Conservation (phyloP, 2,797 vertebrate genomes). For the Sebastes itinus region DNA sequence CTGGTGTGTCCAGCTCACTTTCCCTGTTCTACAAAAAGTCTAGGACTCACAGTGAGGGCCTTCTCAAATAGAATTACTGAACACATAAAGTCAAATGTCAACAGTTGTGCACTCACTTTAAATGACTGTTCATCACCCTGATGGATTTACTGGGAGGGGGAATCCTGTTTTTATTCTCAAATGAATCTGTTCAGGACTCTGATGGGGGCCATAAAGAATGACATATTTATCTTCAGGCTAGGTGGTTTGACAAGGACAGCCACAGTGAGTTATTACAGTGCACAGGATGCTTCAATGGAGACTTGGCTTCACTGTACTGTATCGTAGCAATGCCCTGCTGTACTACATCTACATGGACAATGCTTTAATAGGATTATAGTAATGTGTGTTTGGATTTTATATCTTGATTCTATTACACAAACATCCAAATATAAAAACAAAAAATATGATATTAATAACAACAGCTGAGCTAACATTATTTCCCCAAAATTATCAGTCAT, state of each 20-base stretch:
- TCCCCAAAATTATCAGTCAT: constrained; percentile 3
- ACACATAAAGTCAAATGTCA: constrained; percentile 78
- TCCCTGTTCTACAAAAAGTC: constrained; percentile 10
- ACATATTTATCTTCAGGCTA: constrained; percentile 82
- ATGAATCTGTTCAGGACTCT: constrained; percentile 79
- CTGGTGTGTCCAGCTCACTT: constrained; percentile 7
- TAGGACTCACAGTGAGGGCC: constrained; percentile 32
- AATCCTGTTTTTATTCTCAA: constrained; percentile 83
- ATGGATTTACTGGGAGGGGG: constrained; percentile 78
- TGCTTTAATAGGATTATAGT: constrained; percentile 9
- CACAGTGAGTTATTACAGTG: constrained; percentile 76
- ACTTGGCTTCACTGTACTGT: constrained; percentile 60
- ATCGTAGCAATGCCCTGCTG: constrained; percentile 16
- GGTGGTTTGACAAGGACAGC: constrained; percentile 83
- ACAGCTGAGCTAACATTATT: neutral
- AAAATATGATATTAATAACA: neutral
- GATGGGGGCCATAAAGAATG: constrained; percentile 80
- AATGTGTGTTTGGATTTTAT: neutral
- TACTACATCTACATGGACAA: constrained; percentile 20
- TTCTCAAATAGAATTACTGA: constrained; percentile 70
- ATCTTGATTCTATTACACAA: neutral
- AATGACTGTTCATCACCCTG: constrained; percentile 80
- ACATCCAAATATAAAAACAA: neutral
- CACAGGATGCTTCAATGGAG: constrained; percentile 55
- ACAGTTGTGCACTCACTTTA: constrained; percentile 76